These are phyloP conservation scores for Heliconius cydno DNA, from an alignment of 2,888 invertebrate genomes.

Conservation along the genomic window DNA sequence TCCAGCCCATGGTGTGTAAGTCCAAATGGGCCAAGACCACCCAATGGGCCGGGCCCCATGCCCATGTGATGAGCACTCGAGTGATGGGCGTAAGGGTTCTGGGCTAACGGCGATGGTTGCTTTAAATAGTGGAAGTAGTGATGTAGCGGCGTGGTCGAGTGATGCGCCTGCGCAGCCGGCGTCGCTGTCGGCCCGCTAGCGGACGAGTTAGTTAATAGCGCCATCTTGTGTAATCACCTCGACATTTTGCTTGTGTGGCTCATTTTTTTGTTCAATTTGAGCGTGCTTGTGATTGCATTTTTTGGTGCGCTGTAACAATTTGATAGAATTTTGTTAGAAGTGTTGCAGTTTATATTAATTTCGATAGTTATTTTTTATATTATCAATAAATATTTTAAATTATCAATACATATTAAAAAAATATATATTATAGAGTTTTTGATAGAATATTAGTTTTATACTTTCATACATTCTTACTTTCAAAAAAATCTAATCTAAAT, in stretches of 20 bases:
- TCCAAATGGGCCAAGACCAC: constrained; percentile 79
- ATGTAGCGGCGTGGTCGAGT: constrained; percentile 81
- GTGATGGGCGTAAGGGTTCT: constrained; percentile 78
- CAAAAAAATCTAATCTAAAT: not conserved
- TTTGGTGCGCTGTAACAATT: constrained; percentile 48
- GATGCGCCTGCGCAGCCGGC: constrained; percentile 73
- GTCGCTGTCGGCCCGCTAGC: constrained; percentile 70
- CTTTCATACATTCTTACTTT: not conserved
- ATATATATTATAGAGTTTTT: no score
- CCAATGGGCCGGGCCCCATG: constrained; percentile 81
- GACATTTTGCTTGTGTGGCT: constrained; percentile 66
- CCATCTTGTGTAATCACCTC: constrained; percentile 77
- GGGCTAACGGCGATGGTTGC: constrained; percentile 80
- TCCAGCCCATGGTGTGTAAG: constrained; percentile 77
- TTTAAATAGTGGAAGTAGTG: constrained; percentile 84
- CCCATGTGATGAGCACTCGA: constrained; percentile 81
- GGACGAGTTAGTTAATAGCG: constrained; percentile 77
- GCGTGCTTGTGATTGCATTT: constrained; percentile 45
- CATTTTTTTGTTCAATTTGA: constrained; percentile 49
- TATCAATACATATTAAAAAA: no score
- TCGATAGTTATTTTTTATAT: no score
- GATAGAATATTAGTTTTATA: no score
- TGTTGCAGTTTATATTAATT: not conserved
- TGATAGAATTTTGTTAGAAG: not conserved
- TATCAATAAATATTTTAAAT: no score